A percentile compares a stretch with the other conserved stretches of the same genome.
These are phyloP conservation scores for Clarias magur DNA, from an alignment of 2,113 vertebrate species.

Conservation along the genomic window DNA sequence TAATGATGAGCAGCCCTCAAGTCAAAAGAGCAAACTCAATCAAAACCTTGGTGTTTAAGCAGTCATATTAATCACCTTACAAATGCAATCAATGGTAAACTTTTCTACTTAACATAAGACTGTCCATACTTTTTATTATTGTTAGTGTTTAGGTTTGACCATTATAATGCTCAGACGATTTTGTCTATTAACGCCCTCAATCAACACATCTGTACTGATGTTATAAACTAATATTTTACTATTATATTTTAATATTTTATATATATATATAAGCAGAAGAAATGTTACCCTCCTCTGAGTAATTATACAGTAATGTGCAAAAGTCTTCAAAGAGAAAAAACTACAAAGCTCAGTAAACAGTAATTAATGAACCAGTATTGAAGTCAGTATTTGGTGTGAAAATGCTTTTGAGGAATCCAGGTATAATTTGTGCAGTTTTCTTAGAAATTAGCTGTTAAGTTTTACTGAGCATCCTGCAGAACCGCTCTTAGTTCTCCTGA, in stretches of 20 bases:
- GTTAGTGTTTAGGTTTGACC: background rate
- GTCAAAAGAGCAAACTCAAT: background rate
- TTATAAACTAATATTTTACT: background rate
- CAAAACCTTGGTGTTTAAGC: background rate
- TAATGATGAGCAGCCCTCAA: background rate
- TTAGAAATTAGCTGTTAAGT: too few relatives aligned
- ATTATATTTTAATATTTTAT: too few relatives aligned
- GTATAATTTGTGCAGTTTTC: too few relatives aligned
- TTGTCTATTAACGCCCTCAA: background rate
- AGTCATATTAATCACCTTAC: background rate
- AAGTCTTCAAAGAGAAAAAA: too few relatives aligned
- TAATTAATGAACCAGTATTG: too few relatives aligned
- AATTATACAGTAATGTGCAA: background rate
- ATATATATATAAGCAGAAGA: slow-evolving; percentile 2
- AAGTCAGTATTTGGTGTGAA: too few relatives aligned
- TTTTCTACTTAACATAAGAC: background rate
- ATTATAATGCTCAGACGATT: background rate
- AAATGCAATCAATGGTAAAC: background rate
- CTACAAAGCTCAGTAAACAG: too few relatives aligned
- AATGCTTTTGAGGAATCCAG: too few relatives aligned
- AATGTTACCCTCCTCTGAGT: background rate
- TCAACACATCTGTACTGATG: background rate
- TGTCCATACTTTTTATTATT: background rate
- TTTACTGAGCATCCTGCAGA: too few relatives aligned
- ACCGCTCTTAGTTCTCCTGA: too few relatives aligned